Conservation (phyloP, 2,888 invertebrate species). For the Hypselothyrea guttata region DNA sequence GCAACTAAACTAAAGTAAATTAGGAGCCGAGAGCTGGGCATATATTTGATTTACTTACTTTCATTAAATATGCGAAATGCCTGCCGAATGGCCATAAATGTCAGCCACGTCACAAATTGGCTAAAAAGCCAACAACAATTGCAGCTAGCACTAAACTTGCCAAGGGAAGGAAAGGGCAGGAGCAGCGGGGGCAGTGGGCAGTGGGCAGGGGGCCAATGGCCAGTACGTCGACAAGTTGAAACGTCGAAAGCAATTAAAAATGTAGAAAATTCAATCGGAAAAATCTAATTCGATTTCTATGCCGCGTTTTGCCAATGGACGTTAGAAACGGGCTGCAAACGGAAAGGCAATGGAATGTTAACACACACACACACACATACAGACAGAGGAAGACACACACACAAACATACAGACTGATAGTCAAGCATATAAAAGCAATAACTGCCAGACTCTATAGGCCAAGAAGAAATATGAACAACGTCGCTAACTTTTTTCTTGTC, state of each 20-base stretch:
- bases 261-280: slow-evolving; percentile 82
- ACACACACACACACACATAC: slow-evolving; percentile 28
- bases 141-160: slow-evolving; percentile 22
- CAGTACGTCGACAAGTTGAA: slow-evolving; percentile 67
- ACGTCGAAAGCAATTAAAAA: slow-evolving; percentile 81
- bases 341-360: slow-evolving; percentile 50
- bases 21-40: slow-evolving; percentile 46
- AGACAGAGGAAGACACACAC: slow-evolving; percentile 24
- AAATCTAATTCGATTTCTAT: slow-evolving; percentile 81
- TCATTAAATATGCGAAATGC: slow-evolving; percentile 58
- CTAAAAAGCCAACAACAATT: slow-evolving; percentile 66
- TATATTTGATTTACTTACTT: slow-evolving; percentile 69
- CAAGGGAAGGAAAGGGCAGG: not conserved
- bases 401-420: slow-evolving; percentile 18
- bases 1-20: slow-evolving; percentile 66
- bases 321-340: slow-evolving; percentile 39
- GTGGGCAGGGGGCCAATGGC: not conserved
- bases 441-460: slow-evolving; percentile 65
- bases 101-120: slow-evolving; percentile 69
- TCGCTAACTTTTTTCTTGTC: slow-evolving; percentile 50
- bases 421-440: slow-evolving; percentile 59
- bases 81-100: slow-evolving; percentile 64
- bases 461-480: slow-evolving; percentile 70
- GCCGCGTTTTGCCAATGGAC: slow-evolving; percentile 69
- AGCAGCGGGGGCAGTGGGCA: not conserved